These are phyloP conservation scores for Bradysia coprophila DNA, from an alignment of 1,140 invertebrate species.

Conservation along the genomic window DNA sequence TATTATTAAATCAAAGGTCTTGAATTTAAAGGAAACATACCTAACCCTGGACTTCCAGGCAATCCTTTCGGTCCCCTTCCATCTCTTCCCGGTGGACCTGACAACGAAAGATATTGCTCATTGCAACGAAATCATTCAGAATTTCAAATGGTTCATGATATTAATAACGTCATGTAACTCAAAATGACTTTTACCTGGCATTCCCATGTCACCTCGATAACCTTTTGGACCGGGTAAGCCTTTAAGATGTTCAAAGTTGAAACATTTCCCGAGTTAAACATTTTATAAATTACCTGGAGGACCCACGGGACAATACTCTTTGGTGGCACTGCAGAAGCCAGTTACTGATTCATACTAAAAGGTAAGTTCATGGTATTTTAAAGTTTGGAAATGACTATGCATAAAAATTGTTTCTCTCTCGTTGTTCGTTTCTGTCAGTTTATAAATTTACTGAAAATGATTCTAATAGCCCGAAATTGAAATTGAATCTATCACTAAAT, in stretches of 20 bases:
- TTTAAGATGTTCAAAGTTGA: conserved; percentile 34
- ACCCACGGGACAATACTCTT: conserved; percentile 61
- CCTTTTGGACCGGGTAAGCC: conserved; percentile 40
- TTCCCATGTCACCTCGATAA: conserved; percentile 21
- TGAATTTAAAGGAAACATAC: conserved; percentile 23
- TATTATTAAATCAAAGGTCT: too few relatives aligned
- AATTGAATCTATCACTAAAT: too few relatives aligned
- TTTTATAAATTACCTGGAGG: conserved; percentile 42
- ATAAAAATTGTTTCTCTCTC: not conserved
- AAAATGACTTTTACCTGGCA: too few relatives aligned
- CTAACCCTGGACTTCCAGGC: conserved; percentile 51
- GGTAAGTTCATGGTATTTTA: conserved; percentile 3
- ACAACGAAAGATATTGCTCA: too few relatives aligned
- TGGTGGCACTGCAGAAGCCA: conserved; percentile 52
- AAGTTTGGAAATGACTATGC: not conserved
- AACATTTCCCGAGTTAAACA: conserved; percentile 36
- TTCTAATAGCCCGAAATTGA: too few relatives aligned
- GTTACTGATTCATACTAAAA: conserved; percentile 48
- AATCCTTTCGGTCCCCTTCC: conserved; percentile 25
- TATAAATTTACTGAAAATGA: too few relatives aligned
- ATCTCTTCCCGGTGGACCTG: conserved; percentile 18
- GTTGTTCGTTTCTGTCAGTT: not conserved
- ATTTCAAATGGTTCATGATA: too few relatives aligned
- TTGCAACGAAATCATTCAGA: too few relatives aligned
- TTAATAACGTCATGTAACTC: too few relatives aligned